Evolutionary conservation across 2,797 vertebrate genomes (phyloP), one percentile per base, ranked within the genome.

Genomic region (Pelobates cultripes): DNA sequence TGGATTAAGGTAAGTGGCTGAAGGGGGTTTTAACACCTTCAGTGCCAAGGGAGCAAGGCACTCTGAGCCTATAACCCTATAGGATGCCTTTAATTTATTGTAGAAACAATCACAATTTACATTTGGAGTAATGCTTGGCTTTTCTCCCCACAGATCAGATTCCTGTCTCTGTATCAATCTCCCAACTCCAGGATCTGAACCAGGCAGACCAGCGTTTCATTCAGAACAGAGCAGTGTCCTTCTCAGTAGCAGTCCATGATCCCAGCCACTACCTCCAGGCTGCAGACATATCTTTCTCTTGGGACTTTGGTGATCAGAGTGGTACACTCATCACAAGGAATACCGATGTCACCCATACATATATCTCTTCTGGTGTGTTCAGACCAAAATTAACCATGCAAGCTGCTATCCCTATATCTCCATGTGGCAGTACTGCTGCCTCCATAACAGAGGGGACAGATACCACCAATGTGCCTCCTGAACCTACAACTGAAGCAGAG

Each of bases 261-360:
- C 97, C 97, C 81, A 97, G 96, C 85, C 91, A 89, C 51, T 99
- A 95, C 89, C 93, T 99, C 69, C 88, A 86, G 17, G 83, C 47
- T 0, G 95, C 97, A 0, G 97, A 98, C 72, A 45, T 99, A 84
- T 96, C 95, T 87, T 98, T 95, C 86, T 96, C 91, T 85, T 99
- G 97, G 97, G 95, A 99, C 90, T 99, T 99, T 55, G 97, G 97
- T 1, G 97, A 99, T 88, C 88, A 84, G 75, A 96, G 93, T 1
- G 97, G 97, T 2, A 97, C 95, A 1, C 92, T 99, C 61, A 97
- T 99, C 90, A 96, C 96, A 79, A 94, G 94, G 81, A 94, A 94
- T 9, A 76, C 84, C 73, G 87, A 87, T 0, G 94, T 97, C 85
- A 96, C 96, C 41, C 97, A 99, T 90, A 96, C 96, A 0, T 99